Evolutionary conservation across 2,888 invertebrate genomes (phyloP).

Genomic region (Melangyna quadrimaculata): DNA sequence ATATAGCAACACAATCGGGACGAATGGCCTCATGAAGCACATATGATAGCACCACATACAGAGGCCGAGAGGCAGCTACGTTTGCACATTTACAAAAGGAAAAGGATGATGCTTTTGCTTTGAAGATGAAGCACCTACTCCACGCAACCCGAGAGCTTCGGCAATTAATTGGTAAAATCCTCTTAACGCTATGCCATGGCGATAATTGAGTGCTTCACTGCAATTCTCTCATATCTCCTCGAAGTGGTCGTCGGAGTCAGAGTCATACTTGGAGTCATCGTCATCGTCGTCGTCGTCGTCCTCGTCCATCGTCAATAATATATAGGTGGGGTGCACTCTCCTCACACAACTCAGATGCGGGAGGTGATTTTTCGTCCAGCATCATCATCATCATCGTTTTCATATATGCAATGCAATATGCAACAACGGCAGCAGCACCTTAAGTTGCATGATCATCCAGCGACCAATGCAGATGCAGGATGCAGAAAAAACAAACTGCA

Average conservation of each 20-base stretch:
- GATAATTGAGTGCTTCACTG: slow-evolving; percentile 71
- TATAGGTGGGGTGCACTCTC: background rate
- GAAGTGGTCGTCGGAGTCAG: slow-evolving; percentile 29
- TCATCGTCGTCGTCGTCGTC: background rate
- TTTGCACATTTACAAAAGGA: background rate
- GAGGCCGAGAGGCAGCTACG: slow-evolving; percentile 17
- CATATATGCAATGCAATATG: background rate
- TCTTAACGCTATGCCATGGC: slow-evolving; percentile 64
- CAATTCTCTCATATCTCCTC: slow-evolving; percentile 54
- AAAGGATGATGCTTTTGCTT: slow-evolving; percentile 9
- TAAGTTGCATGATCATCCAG: slow-evolving; percentile 44
- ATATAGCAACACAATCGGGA: slow-evolving; percentile 61
- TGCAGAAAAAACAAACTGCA: background rate
- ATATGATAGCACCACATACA: slow-evolving; percentile 15
- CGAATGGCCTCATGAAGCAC: slow-evolving; percentile 46
- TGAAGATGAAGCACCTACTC: slow-evolving; percentile 32
- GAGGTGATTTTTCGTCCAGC: slow-evolving; percentile 61
- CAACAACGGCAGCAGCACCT: slow-evolving; percentile 29
- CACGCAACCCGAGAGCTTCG: slow-evolving; percentile 53
- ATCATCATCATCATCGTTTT: slow-evolving; percentile 42
- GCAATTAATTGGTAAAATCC: slow-evolving; percentile 71
- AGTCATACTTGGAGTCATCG: slow-evolving; percentile 2
- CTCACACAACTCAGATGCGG: slow-evolving; percentile 58
- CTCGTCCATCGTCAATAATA: slow-evolving; percentile 13
- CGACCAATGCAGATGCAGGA: background rate